Conservation (phyloP, 1,140 invertebrate species). For the Hydropsyche tenuis region DNA sequence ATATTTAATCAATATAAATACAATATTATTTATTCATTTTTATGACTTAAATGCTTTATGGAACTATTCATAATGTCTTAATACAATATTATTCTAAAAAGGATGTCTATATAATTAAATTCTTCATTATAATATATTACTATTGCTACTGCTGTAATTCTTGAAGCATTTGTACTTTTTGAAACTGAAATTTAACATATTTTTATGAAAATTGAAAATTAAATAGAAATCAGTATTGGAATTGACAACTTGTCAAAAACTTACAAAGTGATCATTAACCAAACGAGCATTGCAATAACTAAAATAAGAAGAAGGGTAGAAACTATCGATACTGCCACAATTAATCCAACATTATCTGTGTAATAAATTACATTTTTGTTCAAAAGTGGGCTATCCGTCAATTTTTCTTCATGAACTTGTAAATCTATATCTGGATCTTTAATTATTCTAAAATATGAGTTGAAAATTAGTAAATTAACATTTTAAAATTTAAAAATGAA, state of each 20-base stretch:
- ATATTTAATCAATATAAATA: too few relatives aligned
- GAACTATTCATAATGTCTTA: too few relatives aligned
- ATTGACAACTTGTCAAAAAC: too few relatives aligned
- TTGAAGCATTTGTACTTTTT: conserved; percentile 46
- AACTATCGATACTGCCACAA: conserved; percentile 52
- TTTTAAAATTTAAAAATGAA: neutral
- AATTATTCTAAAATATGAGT: conserved; percentile 14
- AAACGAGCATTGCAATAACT: conserved; percentile 48
- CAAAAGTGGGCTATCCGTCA: conserved; percentile 8
- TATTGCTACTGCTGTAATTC: neutral
- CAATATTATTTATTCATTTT: too few relatives aligned
- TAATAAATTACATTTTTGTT: conserved; percentile 15
- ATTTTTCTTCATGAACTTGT: neutral
- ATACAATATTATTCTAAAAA: too few relatives aligned
- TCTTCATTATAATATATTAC: too few relatives aligned
- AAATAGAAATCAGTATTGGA: neutral
- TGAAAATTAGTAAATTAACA: neutral
- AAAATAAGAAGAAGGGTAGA: conserved; percentile 49
- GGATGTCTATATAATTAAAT: too few relatives aligned
- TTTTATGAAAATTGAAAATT: neutral
- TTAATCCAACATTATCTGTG: conserved; percentile 49
- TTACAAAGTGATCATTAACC: conserved; percentile 50
- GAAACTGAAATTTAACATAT: conserved; percentile 33
- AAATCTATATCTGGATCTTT: conserved; percentile 9
- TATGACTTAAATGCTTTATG: too few relatives aligned